Percentiles rank a stretch among this genome's conserved stretches.
These are phyloP conservation scores for Calephelis perditalis DNA, from an alignment of 2,888 invertebrate genomes.

Conservation along the genomic window DNA sequence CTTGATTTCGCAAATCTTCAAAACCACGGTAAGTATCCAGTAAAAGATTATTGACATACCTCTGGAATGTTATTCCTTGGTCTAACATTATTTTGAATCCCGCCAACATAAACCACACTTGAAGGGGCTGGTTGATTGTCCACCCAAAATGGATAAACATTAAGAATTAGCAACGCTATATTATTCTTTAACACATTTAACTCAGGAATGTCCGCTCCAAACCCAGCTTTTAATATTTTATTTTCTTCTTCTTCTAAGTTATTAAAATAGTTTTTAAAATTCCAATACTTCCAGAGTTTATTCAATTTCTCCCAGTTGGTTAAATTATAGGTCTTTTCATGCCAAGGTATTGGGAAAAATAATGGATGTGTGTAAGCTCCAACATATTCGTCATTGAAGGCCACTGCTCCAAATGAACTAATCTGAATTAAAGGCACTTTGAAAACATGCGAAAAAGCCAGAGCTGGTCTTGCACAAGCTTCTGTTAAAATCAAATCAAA, in stretches of 20 bases:
- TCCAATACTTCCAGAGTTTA: constrained; percentile 27
- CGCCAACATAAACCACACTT: constrained; percentile 51
- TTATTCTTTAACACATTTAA: constrained; percentile 35
- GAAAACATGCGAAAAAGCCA: constrained; percentile 34
- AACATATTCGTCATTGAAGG: constrained; percentile 24
- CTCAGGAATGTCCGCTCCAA: constrained; percentile 36
- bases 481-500: constrained; percentile 42
- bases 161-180: constrained; percentile 53
- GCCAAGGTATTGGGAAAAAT: constrained; percentile 28
- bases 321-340: constrained; percentile 34
- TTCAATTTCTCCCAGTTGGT: constrained; percentile 36
- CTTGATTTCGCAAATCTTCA: too few relatives aligned
- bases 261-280: constrained; percentile 19
- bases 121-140: constrained; percentile 52
- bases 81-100: constrained; percentile 37
- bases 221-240: constrained; percentile 28
- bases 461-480: constrained; percentile 28
- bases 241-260: constrained; percentile 22
- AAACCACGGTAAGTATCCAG: too few relatives aligned
- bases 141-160: constrained; percentile 50
- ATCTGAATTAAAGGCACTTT: constrained; percentile 38
- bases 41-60: constrained; percentile 33
- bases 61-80: constrained; percentile 44
- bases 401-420: constrained; percentile 37
- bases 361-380: constrained; percentile 34